Conservation (phyloP, 92 coral and sea anemone species). For the Phymanthus crucifer region DNA sequence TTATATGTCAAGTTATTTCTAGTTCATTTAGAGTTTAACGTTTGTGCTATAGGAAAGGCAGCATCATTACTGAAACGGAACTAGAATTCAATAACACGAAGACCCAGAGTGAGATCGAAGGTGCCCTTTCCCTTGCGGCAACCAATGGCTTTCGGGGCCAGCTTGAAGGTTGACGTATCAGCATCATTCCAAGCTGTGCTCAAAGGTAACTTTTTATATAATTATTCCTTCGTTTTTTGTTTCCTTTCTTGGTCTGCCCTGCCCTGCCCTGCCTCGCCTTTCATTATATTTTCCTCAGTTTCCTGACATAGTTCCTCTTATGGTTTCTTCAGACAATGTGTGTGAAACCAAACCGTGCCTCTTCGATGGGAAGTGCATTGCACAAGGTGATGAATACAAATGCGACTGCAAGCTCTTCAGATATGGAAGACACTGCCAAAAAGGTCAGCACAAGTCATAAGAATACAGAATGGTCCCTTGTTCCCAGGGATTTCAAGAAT, state of each 20-base stretch:
- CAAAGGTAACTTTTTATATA: not conserved
- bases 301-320: not conserved
- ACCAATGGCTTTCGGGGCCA: no score
- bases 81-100: constrained; percentile 15
- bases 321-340: not conserved
- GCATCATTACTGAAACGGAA: constrained; percentile 1
- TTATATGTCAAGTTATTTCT: not conserved
- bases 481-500: not conserved
- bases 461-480: not conserved
- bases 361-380: constrained; percentile 23
- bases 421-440: constrained; percentile 28
- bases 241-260: no score
- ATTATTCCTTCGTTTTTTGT: no score
- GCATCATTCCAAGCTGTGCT: not conserved
- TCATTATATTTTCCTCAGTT: not conserved
- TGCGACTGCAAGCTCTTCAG: constrained; percentile 34
- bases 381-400: constrained; percentile 27
- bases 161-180: not conserved
- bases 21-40: not conserved
- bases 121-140: not conserved
- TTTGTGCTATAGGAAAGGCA: constrained; percentile 3
- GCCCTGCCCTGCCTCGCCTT: no score
- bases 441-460: constrained; percentile 17
- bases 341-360: constrained; percentile 23
- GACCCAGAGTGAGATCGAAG: constrained; percentile 10